These are phyloP conservation scores for Apodemus speciosus DNA, from an alignment of 2,113 vertebrate genomes.

Conservation along the genomic window DNA sequence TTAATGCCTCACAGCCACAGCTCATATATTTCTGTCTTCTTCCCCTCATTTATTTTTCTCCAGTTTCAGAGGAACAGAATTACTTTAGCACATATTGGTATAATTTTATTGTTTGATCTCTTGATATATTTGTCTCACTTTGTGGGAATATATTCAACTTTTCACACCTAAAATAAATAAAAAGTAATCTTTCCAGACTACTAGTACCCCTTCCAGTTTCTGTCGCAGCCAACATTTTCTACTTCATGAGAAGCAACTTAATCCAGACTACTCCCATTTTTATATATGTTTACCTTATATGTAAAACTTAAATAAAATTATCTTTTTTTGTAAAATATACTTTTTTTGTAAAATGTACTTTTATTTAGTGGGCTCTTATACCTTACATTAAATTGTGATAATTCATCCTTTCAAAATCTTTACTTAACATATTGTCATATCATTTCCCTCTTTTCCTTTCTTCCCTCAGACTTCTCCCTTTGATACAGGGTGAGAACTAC, in stretches of 20 bases:
- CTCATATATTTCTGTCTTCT: background rate
- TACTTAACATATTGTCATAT: background rate
- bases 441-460: background rate
- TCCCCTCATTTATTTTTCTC: fast-evolving
- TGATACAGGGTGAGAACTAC: background rate
- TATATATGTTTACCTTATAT: background rate
- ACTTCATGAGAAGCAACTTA: background rate
- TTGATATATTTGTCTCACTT: background rate
- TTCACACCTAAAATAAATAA: background rate
- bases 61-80: background rate
- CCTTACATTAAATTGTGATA: background rate
- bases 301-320: background rate
- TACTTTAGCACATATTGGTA: background rate
- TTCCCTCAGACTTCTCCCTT: background rate
- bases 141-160: background rate
- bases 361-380: background rate
- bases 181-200: background rate
- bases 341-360: background rate
- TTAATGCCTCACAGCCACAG: background rate
- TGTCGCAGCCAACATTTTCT: background rate
- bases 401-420: background rate
- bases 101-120: background rate
- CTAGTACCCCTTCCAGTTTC: background rate
- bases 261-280: background rate
- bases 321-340: background rate